These are phyloP conservation scores for honey bee (Apis mellifera) DNA, from an alignment of 1,140 invertebrate genomes.

Conservation along the genomic window DNA sequence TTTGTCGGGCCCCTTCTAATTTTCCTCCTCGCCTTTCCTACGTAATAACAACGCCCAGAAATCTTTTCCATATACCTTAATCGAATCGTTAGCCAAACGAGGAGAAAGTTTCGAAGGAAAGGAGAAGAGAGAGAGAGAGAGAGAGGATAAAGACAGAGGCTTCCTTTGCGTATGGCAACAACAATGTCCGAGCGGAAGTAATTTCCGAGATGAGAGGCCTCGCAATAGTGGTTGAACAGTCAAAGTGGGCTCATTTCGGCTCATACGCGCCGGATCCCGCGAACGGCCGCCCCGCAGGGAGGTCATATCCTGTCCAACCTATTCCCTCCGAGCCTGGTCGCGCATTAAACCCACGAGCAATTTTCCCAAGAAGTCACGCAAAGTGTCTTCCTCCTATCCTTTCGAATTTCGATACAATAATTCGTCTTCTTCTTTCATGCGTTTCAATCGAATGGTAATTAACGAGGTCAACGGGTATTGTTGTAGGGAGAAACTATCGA, in stretches of 20 bases:
- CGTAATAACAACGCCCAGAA: background rate
- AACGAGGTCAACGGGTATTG: no score
- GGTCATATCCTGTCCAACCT: conserved; percentile 80
- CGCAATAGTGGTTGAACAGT: conserved; percentile 81
- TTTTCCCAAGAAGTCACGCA: conserved; percentile 66
- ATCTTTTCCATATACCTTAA: background rate
- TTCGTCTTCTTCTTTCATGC: no score
- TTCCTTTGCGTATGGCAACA: conserved; percentile 63
- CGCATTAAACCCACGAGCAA: conserved; percentile 60
- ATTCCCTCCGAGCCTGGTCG: conserved; percentile 40
- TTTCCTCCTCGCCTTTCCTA: background rate
- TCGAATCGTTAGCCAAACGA: no score
- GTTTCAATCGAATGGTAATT: no score
- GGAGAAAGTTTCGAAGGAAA: no score
- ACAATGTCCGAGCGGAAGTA: conserved; percentile 77
- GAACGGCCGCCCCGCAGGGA: conserved; percentile 71
- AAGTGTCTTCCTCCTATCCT: no score
- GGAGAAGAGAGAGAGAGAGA: no score
- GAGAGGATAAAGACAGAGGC: no score
- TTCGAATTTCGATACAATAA: no score
- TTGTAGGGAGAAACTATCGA: no score
- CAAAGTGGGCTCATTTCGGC: conserved; percentile 80
- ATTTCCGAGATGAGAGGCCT: conserved; percentile 80
- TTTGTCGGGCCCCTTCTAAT: conserved; percentile 25
- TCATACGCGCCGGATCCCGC: conserved; percentile 63